Base-by-base conservation (phyloP, 2,113 vertebrate genomes). In the Solea solea region DNA sequence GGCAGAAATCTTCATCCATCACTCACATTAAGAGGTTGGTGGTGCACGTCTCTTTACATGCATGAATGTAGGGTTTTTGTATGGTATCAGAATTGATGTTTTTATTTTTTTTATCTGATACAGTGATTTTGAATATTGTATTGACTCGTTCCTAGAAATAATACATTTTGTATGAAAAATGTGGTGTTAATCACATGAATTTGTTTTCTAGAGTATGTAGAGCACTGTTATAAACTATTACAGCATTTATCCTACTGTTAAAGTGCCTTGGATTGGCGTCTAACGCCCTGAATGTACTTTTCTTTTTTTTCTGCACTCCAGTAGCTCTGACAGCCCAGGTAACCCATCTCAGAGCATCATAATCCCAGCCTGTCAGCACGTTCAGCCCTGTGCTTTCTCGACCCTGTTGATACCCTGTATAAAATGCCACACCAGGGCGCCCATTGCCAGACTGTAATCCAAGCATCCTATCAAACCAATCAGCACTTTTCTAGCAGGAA, bases 391-490 rank as follows among this genome's bases (percentile, higher is more conserved):
- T 76, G 74, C 69, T 83, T 84, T 67, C 77, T 81, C 63, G 67
- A 85, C 86, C 84, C 80, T 72, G 82, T 66, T 81, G 76, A 81
- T 81, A 84, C 78, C 80, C 69, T 65, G 69, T 72, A 68, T 83
- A 71, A 73, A 79, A 81, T 80, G 70, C 78, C 77, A 74, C 73
- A 78, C 74, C 69, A 63, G 74, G 76, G 82, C 76, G 69, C 72
- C 73, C 64, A 28, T 56, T 82, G 86, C 79, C 75, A 82, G 79
- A 80, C 78, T 67, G 59, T 85, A 88, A 91, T 90, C 85, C 83
- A 55, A 81, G 86, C 41, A 84, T 89, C 70, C 92, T 90, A 91
- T 91, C 89, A 87, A 74, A 80, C 83, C 89, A 86, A 90, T 92
- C 90, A 87, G 88, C 51, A 49, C 76, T 71, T 86, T 88, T 86